phyloP scores from a whole-genome alignment of 1,140 invertebrate genomes.

The Spodoptera frugiperda region DNA sequence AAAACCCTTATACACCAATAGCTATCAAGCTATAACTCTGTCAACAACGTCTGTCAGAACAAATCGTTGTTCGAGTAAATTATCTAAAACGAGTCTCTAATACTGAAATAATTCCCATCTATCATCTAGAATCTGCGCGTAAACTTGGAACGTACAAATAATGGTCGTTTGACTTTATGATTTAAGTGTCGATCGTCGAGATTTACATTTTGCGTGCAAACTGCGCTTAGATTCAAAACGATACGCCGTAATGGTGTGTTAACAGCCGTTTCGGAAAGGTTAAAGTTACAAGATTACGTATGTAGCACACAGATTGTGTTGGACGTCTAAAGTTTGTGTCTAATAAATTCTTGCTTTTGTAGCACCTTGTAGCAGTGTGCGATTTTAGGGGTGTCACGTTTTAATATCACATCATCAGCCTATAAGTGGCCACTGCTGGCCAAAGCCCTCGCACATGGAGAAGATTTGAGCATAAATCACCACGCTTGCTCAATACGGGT shows the following conservation, averaged over 20 bases:
- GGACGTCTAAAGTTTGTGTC: slow-evolving; percentile 2
- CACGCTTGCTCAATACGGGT: too few species aligned
- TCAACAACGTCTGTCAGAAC: too few species aligned
- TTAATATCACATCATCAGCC: too few species aligned
- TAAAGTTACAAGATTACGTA: slow-evolving; percentile 36
- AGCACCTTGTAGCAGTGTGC: neutral
- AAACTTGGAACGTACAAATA: slow-evolving; percentile 19
- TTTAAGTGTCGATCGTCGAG: slow-evolving; percentile 28
- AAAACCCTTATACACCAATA: too few species aligned
- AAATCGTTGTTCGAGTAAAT: too few species aligned
- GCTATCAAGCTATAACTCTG: too few species aligned
- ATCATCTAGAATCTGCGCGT: neutral
- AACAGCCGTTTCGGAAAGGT: slow-evolving; percentile 36
- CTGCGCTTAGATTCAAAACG: slow-evolving; percentile 28
- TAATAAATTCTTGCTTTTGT: slow-evolving; percentile 20
- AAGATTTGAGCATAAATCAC: too few species aligned
- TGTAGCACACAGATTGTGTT: slow-evolving; percentile 21
- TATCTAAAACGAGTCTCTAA: neutral
- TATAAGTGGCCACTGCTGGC: too few species aligned
- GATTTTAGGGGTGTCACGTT: slow-evolving; percentile 6
- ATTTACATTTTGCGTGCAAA: slow-evolving; percentile 36
- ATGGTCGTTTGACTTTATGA: slow-evolving; percentile 18
- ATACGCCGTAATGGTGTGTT: slow-evolving; percentile 34
- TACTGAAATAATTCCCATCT: slow-evolving; percentile 11
- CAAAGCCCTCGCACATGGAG: too few species aligned